Conservation (phyloP, 2,113 vertebrate genomes). For the Trematomus loennbergii region DNA sequence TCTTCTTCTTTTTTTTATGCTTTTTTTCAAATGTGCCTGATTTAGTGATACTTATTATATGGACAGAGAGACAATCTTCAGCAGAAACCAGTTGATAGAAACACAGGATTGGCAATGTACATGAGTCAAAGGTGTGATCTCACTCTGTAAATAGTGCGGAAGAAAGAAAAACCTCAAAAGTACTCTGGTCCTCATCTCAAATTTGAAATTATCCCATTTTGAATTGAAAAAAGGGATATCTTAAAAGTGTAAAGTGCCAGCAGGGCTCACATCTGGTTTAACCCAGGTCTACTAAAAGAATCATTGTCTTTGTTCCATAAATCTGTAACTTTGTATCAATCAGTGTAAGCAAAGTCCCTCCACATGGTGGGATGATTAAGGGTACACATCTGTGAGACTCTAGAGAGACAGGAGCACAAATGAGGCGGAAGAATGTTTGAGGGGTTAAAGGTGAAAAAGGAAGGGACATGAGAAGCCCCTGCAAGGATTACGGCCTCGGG, state of each 20-base stretch:
- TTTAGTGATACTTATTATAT: slow-evolving; percentile 80
- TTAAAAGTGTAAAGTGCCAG: slow-evolving; percentile 29
- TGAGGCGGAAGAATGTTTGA: slow-evolving; percentile 75
- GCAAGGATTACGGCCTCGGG: slow-evolving; percentile 74
- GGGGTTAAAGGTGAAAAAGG: slow-evolving; percentile 61
- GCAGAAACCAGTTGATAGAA: slow-evolving; percentile 90
- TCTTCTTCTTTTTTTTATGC: slow-evolving; percentile 13
- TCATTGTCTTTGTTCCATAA: slow-evolving; percentile 12
- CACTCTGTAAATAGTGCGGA: slow-evolving; percentile 65
- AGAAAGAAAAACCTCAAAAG: slow-evolving; percentile 71
- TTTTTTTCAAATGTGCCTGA: slow-evolving; percentile 32
- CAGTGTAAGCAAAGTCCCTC: slow-evolving; percentile 15
- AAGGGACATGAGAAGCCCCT: slow-evolving; percentile 65
- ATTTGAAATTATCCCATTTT: slow-evolving; percentile 25
- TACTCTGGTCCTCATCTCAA: slow-evolving; percentile 65
- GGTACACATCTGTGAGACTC: slow-evolving; percentile 43
- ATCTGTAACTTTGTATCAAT: slow-evolving; percentile 14
- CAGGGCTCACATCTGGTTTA: slow-evolving; percentile 25
- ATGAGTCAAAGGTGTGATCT: slow-evolving; percentile 75
- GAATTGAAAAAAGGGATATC: background rate
- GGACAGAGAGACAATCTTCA: slow-evolving; percentile 67
- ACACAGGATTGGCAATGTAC: slow-evolving; percentile 90
- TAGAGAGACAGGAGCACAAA: slow-evolving; percentile 74
- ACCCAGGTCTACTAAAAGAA: slow-evolving; percentile 16
- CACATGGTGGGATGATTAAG: slow-evolving; percentile 42